Evolutionary conservation across 2,888 invertebrate genomes (phyloP).

Genomic region (Slavum lentiscoides): DNA sequence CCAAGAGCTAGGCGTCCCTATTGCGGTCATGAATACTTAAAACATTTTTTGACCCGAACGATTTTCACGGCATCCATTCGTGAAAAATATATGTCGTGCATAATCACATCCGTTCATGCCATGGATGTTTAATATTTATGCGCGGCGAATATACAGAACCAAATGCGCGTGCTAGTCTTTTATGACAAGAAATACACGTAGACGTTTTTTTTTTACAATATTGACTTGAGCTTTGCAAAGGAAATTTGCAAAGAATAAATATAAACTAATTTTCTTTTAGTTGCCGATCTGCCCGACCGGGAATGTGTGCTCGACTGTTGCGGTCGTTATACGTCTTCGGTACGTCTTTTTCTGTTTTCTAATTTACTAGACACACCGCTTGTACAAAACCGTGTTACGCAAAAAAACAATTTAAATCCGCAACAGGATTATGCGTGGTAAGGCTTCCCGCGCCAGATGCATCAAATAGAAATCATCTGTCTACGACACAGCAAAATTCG

Average conservation of each 20-base stretch:
- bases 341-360: not conserved
- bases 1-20: not conserved
- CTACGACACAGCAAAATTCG: slow-evolving; percentile 15
- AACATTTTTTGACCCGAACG: not conserved
- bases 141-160: not conserved
- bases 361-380: not conserved
- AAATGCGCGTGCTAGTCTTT: not conserved
- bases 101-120: not conserved
- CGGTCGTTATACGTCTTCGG: slow-evolving; percentile 22
- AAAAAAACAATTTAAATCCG: slow-evolving; percentile 7
- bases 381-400: not conserved
- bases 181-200: not conserved
- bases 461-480: slow-evolving; percentile 42
- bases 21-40: not conserved
- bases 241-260: slow-evolving; percentile 30
- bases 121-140: not conserved
- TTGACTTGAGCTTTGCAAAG: not conserved
- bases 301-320: slow-evolving; percentile 20
- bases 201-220: not conserved
- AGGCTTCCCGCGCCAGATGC: not conserved
- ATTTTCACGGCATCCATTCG: not conserved
- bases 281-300: slow-evolving; percentile 24
- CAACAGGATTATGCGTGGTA: slow-evolving; percentile 22
- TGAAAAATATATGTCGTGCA: not conserved
- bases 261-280: slow-evolving; percentile 25